phyloP scores from a whole-genome alignment of 1,140 invertebrate species.

The Proctacanthus coquilletti region DNA sequence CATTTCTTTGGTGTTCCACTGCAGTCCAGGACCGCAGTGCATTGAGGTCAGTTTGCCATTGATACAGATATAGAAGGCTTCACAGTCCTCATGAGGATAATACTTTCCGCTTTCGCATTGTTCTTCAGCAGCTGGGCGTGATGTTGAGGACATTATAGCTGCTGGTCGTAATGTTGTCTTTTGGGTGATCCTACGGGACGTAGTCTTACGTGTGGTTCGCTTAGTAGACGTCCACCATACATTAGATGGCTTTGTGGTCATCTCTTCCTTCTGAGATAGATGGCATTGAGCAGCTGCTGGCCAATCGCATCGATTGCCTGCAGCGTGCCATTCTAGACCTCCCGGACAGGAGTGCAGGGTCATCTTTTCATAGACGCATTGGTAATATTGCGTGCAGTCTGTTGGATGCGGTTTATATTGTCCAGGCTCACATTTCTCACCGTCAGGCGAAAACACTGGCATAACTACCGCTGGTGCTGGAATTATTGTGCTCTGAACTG shows the following conservation, averaged over 20 bases:
- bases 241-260: conserved; percentile 5
- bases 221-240: neutral
- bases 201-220: conserved; percentile 6
- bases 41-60: conserved; percentile 17
- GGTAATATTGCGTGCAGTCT: conserved; percentile 60
- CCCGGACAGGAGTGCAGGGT: conserved; percentile 52
- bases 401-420: conserved; percentile 46
- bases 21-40: conserved; percentile 48
- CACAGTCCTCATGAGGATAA: conserved; percentile 32
- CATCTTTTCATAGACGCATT: conserved; percentile 48
- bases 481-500: conserved; percentile 24
- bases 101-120: conserved; percentile 34
- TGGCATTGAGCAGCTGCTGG: conserved; percentile 51
- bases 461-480: conserved; percentile 29
- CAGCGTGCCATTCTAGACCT: conserved; percentile 55
- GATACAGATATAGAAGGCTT: conserved; percentile 22
- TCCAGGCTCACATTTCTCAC: conserved; percentile 39
- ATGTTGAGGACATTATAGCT: too few species aligned
- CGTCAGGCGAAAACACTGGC: conserved; percentile 26
- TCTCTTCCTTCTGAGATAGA: conserved; percentile 18
- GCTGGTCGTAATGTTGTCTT: neutral
- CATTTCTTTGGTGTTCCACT: conserved; percentile 56
- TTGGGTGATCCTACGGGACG: neutral
- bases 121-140: conserved; percentile 4
- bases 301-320: conserved; percentile 51